Base-by-base conservation (phyloP, 2,888 invertebrate genomes). In the Amaurobius ferox region DNA sequence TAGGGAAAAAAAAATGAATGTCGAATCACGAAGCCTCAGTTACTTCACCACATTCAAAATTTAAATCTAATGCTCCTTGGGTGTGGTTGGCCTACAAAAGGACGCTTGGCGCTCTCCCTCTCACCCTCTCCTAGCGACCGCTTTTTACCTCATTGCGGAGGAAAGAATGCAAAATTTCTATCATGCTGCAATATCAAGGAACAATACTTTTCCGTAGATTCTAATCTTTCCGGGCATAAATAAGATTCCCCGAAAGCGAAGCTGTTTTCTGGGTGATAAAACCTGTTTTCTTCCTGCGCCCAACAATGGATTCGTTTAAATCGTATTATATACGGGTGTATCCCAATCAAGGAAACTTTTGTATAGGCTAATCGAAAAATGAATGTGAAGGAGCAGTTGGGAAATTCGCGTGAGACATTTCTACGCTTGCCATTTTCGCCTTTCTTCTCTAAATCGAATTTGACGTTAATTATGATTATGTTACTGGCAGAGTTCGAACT, bases 61-160 rank as follows among this genome's bases (percentile, higher is more conserved):
- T 81, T 74, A 81, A 74, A 67, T 81, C 74, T 81, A 81, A 81
- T 81, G 81, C 61, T 80, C 74, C 74, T 81, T 81, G 81, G 81
- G 81, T 81, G 81, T 81, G 81, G 81, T 44, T 81, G 81, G 62
- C 81, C 81, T 74, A 81, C 81, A 81, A 81, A 76, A 35, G 68
- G 44, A 67, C 30, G 32, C 30, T 13, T 30, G 9, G 11, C n/a
- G 40, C n/a, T 68, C 5, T 23, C 67, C n/a, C 13, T n/a, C 40
- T 29, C 19, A 28, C 16, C 29, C 23, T 68, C 26, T 72, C 6
- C 70, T 29, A 32, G 26, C 44, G 48, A 26, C 62, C 39, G 61
- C 35, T 32, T 62, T 73, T 61, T 39, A 48, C 39, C 67, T 73
- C 67, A 66, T 67, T 73, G 66, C 66, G 30, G 39, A 64, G 35